Evolutionary conservation across 2,797 vertebrate genomes (phyloP).

Genomic region (Typhlichthys subterraneus): DNA sequence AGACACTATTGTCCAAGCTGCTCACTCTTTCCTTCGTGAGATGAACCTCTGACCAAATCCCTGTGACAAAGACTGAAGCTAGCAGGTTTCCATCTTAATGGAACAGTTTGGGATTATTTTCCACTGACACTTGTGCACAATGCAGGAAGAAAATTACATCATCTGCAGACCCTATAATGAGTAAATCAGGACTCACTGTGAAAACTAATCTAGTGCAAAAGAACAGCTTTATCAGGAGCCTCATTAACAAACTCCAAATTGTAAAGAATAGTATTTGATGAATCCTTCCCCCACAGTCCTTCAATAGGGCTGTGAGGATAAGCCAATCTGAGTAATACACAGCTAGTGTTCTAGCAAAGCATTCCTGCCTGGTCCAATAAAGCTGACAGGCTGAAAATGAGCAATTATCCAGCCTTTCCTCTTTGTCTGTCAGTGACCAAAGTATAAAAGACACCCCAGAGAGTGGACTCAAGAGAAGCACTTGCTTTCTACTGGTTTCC

Average conservation of each 20-base stretch:
- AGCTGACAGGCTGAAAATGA: conserved; percentile 19
- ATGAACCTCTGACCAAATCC: conserved; percentile 2
- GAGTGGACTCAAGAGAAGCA: conserved; percentile 18
- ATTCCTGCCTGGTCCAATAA: conserved; percentile 7
- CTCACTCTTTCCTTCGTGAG: conserved; percentile 10
- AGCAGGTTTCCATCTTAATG: no score
- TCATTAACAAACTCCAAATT: conserved; percentile 17
- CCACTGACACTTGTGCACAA: background rate
- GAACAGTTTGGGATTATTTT: background rate
- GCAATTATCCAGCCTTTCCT: conserved; percentile 11
- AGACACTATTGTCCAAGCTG: conserved; percentile 39
- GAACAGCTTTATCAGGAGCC: conserved; percentile 15
- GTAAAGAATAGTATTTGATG: background rate
- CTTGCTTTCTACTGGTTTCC: conserved; percentile 1
- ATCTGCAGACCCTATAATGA: background rate
- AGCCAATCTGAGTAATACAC: conserved; percentile 29
- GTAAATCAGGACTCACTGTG: background rate
- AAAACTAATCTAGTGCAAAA: background rate
- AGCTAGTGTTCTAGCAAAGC: conserved; percentile 24
- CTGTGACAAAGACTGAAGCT: no score
- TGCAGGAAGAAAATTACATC: background rate
- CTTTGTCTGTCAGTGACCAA: background rate
- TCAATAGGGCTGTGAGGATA: conserved; percentile 22
- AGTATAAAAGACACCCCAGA: conserved; percentile 4
- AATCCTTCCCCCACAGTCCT: conserved; percentile 13